These are phyloP conservation scores for Yponomeuta sedellus DNA, from an alignment of 2,888 invertebrate species.

Conservation along the genomic window DNA sequence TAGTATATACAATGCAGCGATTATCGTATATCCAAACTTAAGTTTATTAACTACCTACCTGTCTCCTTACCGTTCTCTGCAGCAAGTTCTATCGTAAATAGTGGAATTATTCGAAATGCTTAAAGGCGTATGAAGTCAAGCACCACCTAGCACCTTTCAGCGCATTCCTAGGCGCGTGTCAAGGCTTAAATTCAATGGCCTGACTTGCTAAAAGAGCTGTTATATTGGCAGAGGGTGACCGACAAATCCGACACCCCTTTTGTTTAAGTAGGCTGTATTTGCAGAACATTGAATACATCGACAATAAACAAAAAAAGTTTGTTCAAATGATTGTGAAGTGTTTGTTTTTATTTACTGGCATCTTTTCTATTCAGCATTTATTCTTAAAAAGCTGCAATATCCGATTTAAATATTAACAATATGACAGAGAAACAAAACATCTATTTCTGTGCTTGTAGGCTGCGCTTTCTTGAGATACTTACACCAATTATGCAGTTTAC, in stretches of 20 bases:
- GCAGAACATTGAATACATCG: too few species aligned
- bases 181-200: too few species aligned
- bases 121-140: neutral
- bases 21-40: too few species aligned
- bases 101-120: neutral
- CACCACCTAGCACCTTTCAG: neutral
- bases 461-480: conserved; percentile 12
- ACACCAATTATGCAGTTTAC: conserved; percentile 48
- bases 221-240: neutral
- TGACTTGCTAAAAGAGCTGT: neutral
- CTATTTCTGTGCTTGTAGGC: neutral
- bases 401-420: too few species aligned
- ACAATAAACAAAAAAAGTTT: too few species aligned
- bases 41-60: too few species aligned
- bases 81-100: neutral
- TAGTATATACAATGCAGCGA: too few species aligned
- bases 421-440: too few species aligned
- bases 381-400: too few species aligned
- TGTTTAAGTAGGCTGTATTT: neutral
- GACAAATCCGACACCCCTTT: conserved; percentile 2
- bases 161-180: neutral
- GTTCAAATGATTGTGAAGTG: too few species aligned
- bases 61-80: neutral
- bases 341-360: too few species aligned
- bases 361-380: too few species aligned